Percentiles rank a stretch among this genome's conserved stretches.
Evolutionary conservation across 2,797 vertebrate genomes (phyloP).

Genomic region (Phalloptychus januarius): DNA sequence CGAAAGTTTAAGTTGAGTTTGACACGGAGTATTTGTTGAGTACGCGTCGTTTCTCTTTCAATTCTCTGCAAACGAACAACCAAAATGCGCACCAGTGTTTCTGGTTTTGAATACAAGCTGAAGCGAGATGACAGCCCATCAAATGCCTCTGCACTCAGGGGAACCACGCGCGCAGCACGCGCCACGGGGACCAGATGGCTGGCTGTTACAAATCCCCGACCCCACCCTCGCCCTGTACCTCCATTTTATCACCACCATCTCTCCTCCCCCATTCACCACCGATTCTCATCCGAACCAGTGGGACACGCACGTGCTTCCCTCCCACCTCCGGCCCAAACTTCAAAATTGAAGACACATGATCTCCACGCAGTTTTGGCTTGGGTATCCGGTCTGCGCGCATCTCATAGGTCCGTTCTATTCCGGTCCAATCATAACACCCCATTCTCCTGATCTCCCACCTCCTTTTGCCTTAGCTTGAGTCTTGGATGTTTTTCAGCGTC

Average conservation of each 20-base stretch:
- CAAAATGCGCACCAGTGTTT: not conserved
- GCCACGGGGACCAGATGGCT: conserved; percentile 82
- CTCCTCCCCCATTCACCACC: conserved; percentile 25
- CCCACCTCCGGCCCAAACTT: conserved; percentile 20
- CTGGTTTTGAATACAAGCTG: conserved; percentile 27
- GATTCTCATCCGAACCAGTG: conserved; percentile 9
- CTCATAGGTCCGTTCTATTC: conserved; percentile 43
- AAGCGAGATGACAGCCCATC: conserved; percentile 45
- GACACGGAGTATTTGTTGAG: not conserved
- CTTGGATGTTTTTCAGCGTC: conserved; percentile 54
- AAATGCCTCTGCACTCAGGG: conserved; percentile 73
- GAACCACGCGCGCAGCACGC: conserved; percentile 85
- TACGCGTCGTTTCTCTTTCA: not conserved
- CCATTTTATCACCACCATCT: conserved; percentile 16
- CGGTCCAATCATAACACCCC: conserved; percentile 49
- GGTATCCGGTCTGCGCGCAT: conserved; percentile 71
- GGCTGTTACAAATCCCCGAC: conserved; percentile 60
- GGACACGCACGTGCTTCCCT: conserved; percentile 14
- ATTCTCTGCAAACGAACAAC: not conserved
- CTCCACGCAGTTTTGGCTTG: conserved; percentile 73
- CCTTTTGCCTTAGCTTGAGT: conserved; percentile 47
- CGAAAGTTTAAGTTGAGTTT: fast-evolving
- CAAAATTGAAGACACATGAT: conserved; percentile 58
- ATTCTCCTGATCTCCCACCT: conserved; percentile 7
- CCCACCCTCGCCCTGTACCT: conserved; percentile 19